Evolutionary conservation across 1,140 invertebrate genomes (phyloP).

Genomic region (Agrypnia vestita): DNA sequence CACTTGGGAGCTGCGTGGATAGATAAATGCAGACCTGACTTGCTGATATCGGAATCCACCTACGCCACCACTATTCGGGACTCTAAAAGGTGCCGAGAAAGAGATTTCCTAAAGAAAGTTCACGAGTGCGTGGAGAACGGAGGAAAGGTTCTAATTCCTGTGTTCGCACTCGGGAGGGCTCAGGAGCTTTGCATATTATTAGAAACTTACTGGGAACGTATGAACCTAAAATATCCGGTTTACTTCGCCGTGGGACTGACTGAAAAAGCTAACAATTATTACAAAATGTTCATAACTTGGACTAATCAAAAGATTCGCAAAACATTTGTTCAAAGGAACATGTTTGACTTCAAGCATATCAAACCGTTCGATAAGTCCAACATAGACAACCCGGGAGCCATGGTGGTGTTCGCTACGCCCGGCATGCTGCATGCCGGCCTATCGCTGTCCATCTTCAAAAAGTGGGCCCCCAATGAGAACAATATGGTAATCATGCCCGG

Average conservation of each 20-base stretch:
- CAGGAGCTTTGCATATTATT: constrained; percentile 99
- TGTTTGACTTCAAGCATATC: constrained; percentile 99
- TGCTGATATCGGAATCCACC: constrained; percentile 98
- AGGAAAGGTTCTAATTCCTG: constrained; percentile 98
- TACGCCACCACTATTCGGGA: constrained; percentile 99
- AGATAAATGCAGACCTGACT: constrained; percentile 96
- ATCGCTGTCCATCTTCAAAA: constrained; percentile 98
- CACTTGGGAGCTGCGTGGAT: constrained; percentile 99
- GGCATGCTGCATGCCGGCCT: constrained; percentile 99
- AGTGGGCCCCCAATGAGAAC: constrained; percentile 98
- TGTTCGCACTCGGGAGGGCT: constrained; percentile 98
- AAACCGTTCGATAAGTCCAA: constrained; percentile 97
- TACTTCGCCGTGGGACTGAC: constrained; percentile 98
- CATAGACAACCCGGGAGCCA: constrained; percentile 98
- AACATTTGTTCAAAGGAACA: constrained; percentile 99
- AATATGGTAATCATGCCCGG: constrained; percentile 99
- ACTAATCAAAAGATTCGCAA: constrained; percentile 99
- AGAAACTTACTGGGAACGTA: constrained; percentile 98
- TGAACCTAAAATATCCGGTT: constrained; percentile 98
- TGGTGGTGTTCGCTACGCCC: constrained; percentile 99
- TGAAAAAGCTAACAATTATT: constrained; percentile 99
- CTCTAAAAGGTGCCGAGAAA: constrained; percentile 96
- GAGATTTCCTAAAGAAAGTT: constrained; percentile 99
- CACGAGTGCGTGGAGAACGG: constrained; percentile 92
- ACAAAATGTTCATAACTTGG: constrained; percentile 99